Conservation (phyloP, 2,797 vertebrate genomes). For the Melanotaenia maccullochi region DNA sequence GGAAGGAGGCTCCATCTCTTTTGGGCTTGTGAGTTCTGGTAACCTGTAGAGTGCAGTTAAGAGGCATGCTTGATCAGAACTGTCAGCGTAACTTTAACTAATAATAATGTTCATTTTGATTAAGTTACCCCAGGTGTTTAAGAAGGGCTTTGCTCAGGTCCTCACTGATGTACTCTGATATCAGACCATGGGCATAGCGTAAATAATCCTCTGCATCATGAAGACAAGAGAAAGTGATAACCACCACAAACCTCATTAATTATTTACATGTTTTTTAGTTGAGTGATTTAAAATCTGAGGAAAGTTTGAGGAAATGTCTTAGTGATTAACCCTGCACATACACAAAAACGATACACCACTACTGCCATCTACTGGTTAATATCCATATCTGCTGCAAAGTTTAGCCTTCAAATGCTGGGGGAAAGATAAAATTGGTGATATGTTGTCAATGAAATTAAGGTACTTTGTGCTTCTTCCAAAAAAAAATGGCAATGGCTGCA, state of each 20-base stretch:
- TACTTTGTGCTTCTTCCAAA: too few species aligned
- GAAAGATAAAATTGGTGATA: background rate
- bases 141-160: slow-evolving; percentile 89
- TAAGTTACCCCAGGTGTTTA: slow-evolving; percentile 85
- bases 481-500: too few species aligned
- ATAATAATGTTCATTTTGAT: background rate
- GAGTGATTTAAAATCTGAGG: background rate
- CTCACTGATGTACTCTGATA: slow-evolving; percentile 93
- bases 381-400: slow-evolving; percentile 8
- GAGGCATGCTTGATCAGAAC: slow-evolving; percentile 2
- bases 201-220: slow-evolving; percentile 87
- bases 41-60: slow-evolving; percentile 81
- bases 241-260: background rate
- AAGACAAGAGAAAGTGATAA: slow-evolving; percentile 29
- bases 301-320: background rate
- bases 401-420: background rate
- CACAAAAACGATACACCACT: slow-evolving; percentile 24
- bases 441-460: too few species aligned
- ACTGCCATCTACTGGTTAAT: slow-evolving; percentile 72
- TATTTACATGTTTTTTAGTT: background rate
- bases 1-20: slow-evolving; percentile 84
- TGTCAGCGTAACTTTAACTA: background rate
- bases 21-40: slow-evolving; percentile 84
- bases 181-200: slow-evolving; percentile 92
- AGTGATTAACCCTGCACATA: slow-evolving; percentile 5